These are phyloP conservation scores for Aricia agestis DNA, from an alignment of 1,140 invertebrate species.

Conservation along the genomic window DNA sequence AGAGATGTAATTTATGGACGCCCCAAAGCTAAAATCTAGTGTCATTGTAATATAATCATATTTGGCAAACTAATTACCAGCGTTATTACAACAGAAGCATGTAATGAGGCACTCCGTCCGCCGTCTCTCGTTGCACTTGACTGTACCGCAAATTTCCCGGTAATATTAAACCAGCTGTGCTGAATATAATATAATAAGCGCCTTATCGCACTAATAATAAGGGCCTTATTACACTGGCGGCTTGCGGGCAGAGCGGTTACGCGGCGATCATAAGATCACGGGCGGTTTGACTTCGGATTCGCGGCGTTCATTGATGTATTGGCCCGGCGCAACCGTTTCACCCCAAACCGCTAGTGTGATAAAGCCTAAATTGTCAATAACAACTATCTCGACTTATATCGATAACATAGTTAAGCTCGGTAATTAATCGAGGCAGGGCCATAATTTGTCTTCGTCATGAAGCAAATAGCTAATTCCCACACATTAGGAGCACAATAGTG, in stretches of 20 bases:
- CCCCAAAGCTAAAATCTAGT: no score
- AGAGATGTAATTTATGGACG: no score
- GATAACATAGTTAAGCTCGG: conserved; percentile 60
- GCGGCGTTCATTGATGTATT: no score
- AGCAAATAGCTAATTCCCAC: conserved; percentile 69
- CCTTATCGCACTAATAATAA: neutral
- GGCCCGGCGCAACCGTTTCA: neutral
- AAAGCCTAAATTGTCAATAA: conserved; percentile 28
- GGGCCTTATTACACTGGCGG: no score
- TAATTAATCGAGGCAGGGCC: conserved; percentile 64
- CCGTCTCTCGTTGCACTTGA: conserved; percentile 12
- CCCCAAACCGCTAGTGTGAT: neutral
- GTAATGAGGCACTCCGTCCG: neutral
- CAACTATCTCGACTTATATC: conserved; percentile 38
- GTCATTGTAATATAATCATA: neutral
- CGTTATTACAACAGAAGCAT: neutral
- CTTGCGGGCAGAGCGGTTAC: no score
- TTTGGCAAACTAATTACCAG: neutral
- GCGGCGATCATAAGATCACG: no score
- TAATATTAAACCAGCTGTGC: conserved; percentile 15
- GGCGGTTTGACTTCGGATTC: no score
- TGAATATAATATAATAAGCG: neutral
- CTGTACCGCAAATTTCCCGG: conserved; percentile 16
- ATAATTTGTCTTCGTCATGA: conserved; percentile 70
- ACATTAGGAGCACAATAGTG: conserved; percentile 67